Evolutionary conservation across 2,888 invertebrate genomes (phyloP).

Genomic region (Cepaea hortensis): DNA sequence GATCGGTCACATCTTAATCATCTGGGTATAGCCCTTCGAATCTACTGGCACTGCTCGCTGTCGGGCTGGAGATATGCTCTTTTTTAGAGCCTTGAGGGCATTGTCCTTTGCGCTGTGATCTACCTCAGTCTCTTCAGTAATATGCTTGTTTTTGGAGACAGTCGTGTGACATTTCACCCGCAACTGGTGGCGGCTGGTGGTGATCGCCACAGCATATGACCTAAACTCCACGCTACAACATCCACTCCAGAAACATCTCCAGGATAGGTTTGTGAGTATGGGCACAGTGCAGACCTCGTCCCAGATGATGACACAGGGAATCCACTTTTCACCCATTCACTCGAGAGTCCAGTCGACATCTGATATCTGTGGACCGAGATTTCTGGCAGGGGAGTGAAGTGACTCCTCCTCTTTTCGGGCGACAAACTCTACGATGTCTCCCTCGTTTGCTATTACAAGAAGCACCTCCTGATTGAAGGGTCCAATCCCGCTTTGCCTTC

Average conservation of each 20-base stretch:
- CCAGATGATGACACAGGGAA: background rate
- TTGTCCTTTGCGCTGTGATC: background rate
- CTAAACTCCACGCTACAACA: background rate
- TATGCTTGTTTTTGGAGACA: background rate
- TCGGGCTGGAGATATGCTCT: background rate
- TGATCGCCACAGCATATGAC: slow-evolving; percentile 11
- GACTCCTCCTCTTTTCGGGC: background rate
- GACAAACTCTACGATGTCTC: background rate
- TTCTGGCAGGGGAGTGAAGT: background rate
- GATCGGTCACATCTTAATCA: background rate
- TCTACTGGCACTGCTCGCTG: slow-evolving; percentile 3
- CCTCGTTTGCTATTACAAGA: background rate
- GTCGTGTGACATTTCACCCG: background rate
- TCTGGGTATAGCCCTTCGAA: background rate
- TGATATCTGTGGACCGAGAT: background rate
- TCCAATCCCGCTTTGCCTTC: background rate
- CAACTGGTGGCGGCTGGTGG: background rate
- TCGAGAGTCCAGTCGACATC: slow-evolving; percentile 11
- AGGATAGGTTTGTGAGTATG: slow-evolving; percentile 1
- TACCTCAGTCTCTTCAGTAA: background rate
- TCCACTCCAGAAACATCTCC: slow-evolving; percentile 4
- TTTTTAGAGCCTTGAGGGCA: background rate
- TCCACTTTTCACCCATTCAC: background rate
- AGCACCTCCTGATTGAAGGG: background rate
- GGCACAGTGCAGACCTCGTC: slow-evolving; percentile 17